phyloP scores from a whole-genome alignment of 2,888 invertebrate genomes.

The Chalcosyrphus nemorum region DNA sequence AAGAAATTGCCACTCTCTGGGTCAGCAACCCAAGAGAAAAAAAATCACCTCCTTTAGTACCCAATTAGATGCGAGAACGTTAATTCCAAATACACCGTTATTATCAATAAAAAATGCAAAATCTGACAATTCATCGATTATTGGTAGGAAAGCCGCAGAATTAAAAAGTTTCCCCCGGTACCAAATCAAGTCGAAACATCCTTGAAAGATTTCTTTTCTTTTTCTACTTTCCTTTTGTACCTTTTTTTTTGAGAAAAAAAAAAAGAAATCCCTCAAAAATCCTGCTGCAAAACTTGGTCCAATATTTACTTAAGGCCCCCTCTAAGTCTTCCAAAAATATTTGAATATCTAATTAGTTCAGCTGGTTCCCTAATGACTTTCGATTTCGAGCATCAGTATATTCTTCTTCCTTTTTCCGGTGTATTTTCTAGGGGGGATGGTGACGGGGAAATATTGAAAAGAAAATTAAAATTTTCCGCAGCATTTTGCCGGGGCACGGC shows the following conservation, averaged over 20 bases:
- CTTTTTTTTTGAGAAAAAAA: neutral
- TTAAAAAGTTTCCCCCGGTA: neutral
- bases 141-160: neutral
- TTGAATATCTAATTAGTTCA: constrained; percentile 67
- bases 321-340: constrained; percentile 20
- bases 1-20: too few relatives aligned
- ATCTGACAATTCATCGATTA: neutral
- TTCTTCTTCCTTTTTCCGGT: neutral
- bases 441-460: constrained; percentile 50
- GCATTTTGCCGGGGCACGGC: neutral
- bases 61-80: neutral
- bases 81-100: neutral
- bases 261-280: neutral
- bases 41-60: too few relatives aligned
- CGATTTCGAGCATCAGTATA: constrained; percentile 54
- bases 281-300: constrained; percentile 5
- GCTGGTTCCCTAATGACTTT: constrained; percentile 68
- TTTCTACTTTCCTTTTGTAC: neutral
- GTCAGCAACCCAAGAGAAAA: too few relatives aligned
- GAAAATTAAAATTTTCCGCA: constrained; percentile 66
- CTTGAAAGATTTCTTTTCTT: neutral
- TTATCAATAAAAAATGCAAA: neutral
- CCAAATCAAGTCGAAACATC: neutral
- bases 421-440: neutral
- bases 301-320: constrained; percentile 35